Conservation (phyloP, 2,113 vertebrate genomes). For the Argyrosomus japonicus region DNA sequence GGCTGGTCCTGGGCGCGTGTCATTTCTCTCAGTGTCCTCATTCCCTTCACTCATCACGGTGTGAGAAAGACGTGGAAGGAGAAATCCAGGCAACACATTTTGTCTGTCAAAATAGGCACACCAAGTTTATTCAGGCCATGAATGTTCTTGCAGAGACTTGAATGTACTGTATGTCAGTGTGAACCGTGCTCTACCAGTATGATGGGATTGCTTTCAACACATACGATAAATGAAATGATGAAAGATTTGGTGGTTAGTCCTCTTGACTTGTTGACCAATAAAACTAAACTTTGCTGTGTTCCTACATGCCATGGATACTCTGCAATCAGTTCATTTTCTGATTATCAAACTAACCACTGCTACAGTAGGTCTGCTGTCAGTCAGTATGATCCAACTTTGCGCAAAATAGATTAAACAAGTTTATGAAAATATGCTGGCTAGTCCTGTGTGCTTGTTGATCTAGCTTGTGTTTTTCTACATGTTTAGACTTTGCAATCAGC, state of each 20-base stretch:
- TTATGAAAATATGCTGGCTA: slow-evolving; percentile 6
- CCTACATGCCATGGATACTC: slow-evolving; percentile 16
- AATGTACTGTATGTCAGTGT: slow-evolving; percentile 26
- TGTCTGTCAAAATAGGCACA: not conserved
- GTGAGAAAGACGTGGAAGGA: not conserved
- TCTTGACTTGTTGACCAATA: slow-evolving; percentile 34
- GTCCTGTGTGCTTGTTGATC: slow-evolving; percentile 11
- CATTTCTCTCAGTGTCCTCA: not conserved
- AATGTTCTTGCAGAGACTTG: slow-evolving; percentile 19
- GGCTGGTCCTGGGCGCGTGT: not conserved
- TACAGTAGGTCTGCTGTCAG: slow-evolving; percentile 13
- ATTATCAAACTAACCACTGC: slow-evolving; percentile 17
- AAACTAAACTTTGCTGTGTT: slow-evolving; percentile 27
- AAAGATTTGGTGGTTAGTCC: slow-evolving; percentile 16
- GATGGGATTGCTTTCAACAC: slow-evolving; percentile 10
- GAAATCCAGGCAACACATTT: not conserved
- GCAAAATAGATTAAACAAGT: slow-evolving; percentile 36
- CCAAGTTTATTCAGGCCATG: not conserved
- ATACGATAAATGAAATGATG: not conserved
- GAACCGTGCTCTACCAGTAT: not conserved
- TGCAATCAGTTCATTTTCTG: slow-evolving; percentile 11
- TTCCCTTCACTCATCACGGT: not conserved
- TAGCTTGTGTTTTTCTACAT: not conserved
- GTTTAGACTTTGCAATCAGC: too few species aligned
- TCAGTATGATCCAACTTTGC: slow-evolving; percentile 15